Evolutionary conservation across 35 echinoderm and acorn worm genomes (phyloP).

Genomic region (Lytechinus variegatus): DNA sequence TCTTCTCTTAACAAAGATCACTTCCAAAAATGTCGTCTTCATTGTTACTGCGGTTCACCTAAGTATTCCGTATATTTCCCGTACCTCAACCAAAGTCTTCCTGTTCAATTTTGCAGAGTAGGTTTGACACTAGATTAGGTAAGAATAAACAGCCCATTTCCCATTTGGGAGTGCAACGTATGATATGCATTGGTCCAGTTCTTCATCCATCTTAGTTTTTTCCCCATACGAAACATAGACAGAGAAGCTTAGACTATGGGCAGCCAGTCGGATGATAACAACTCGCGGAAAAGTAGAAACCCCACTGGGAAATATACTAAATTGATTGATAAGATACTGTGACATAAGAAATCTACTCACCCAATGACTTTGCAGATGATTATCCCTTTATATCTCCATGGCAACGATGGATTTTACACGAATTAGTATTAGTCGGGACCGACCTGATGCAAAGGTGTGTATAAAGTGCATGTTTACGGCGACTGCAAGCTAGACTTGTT

Average conservation of each 20-base stretch:
- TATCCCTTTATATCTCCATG: background rate
- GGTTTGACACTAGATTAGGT: constrained; percentile 3
- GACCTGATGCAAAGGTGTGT: background rate
- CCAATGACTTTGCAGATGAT: background rate
- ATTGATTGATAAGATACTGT: constrained; percentile 14
- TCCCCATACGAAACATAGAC: background rate
- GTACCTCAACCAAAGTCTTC: background rate
- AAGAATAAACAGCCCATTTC: background rate
- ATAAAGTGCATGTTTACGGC: background rate
- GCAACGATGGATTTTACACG: background rate
- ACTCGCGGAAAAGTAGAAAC: background rate
- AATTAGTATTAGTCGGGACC: background rate
- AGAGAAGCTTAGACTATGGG: background rate
- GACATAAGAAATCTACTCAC: background rate
- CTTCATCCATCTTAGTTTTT: background rate
- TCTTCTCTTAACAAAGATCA: background rate
- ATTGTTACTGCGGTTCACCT: background rate
- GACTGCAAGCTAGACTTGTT: background rate
- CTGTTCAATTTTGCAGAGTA: background rate
- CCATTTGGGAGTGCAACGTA: background rate
- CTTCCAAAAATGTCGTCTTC: background rate
- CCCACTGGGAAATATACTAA: background rate
- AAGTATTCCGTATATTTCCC: background rate
- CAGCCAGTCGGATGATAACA: background rate
- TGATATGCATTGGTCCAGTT: background rate